phyloP scores from a whole-genome alignment of 2,888 invertebrate genomes.

The Caenorhabditis parvicauda region DNA sequence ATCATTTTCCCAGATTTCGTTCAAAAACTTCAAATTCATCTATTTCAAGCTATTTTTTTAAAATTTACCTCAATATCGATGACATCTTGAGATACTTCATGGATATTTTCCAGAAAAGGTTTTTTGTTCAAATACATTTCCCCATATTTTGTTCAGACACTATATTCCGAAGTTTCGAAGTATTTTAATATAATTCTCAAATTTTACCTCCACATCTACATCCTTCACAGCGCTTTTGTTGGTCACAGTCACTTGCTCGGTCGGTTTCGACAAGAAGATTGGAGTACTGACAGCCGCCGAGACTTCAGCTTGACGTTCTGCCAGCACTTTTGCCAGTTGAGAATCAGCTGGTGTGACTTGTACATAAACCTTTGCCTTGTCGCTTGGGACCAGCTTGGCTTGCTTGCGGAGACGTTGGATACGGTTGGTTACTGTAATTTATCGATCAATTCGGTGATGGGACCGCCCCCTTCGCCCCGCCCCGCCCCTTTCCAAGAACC shows the following conservation, averaged over 20 bases:
- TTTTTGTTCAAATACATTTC: background rate
- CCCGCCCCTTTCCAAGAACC: background rate
- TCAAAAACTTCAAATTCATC: too few relatives aligned
- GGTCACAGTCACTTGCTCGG: conserved; percentile 24
- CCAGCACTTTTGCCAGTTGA: conserved; percentile 30
- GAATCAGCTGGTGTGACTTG: conserved; percentile 34
- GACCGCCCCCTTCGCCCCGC: background rate
- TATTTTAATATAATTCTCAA: background rate
- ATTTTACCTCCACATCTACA: conserved; percentile 38
- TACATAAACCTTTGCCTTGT: conserved; percentile 42
- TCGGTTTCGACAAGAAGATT: conserved; percentile 23
- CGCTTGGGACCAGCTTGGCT: conserved; percentile 51
- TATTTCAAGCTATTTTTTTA: too few relatives aligned
- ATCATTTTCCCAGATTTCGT: too few relatives aligned
- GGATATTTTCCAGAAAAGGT: too few relatives aligned
- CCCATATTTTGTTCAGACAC: too few relatives aligned
- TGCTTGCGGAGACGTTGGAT: conserved; percentile 88
- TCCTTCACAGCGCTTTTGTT: conserved; percentile 45
- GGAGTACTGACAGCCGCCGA: conserved; percentile 32
- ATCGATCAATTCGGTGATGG: too few relatives aligned
- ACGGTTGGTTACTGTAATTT: conserved; percentile 79
- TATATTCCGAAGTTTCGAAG: too few relatives aligned
- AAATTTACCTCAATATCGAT: too few relatives aligned
- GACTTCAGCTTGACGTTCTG: conserved; percentile 24
- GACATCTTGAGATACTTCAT: too few relatives aligned